Conservation (phyloP, 2,113 vertebrate species). For the Nyctibius bracteatus region DNA sequence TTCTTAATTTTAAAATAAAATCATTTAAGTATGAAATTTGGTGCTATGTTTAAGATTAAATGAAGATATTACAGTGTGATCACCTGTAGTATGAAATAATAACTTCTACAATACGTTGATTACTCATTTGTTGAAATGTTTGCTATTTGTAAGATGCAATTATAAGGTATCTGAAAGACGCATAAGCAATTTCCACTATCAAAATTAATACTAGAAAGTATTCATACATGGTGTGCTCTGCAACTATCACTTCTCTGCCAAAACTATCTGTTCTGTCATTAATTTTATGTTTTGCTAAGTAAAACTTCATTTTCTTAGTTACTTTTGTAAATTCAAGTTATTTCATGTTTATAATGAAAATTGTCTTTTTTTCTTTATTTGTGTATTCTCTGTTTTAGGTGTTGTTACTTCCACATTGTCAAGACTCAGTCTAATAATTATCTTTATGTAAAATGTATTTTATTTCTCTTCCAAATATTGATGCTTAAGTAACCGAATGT, state of each 20-base stretch:
- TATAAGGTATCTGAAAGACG: neutral
- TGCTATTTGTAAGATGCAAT: neutral
- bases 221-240: neutral
- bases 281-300: neutral
- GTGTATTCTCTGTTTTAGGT: neutral
- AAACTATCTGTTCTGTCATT: neutral
- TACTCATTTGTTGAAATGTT: neutral
- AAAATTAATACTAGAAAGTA: neutral
- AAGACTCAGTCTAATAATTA: neutral
- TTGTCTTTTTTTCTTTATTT: neutral
- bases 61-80: neutral
- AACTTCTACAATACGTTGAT: neutral
- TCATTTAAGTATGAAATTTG: neutral
- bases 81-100: neutral
- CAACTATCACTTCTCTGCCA: neutral
- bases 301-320: neutral
- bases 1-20: neutral
- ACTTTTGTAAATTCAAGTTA: neutral
- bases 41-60: neutral
- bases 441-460: neutral
- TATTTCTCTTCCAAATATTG: neutral
- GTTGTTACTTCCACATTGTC: neutral
- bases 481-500: neutral
- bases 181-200: neutral
- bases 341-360: neutral